Percentiles rank a stretch among this genome's conserved stretches.
Conservation (phyloP, 1,140 invertebrate species). For the Leptopilina boulardi region DNA sequence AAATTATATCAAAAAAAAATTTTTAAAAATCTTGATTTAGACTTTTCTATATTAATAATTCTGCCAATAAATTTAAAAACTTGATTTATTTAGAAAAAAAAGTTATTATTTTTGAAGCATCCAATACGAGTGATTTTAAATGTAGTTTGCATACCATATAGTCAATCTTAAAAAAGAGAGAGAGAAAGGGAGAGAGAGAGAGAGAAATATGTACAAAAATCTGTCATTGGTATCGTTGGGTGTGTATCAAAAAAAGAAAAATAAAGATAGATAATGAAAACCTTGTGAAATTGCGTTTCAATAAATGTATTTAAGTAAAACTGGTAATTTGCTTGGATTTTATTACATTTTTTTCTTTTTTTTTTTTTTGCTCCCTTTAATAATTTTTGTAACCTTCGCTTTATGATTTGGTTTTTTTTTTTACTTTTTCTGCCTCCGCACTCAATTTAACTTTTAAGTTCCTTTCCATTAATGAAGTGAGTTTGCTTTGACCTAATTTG, state of each 20-base stretch:
- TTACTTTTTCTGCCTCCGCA: background rate
- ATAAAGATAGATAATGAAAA: background rate
- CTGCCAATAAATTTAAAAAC: too few relatives aligned
- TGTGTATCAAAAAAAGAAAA: background rate
- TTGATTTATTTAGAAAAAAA: too few relatives aligned
- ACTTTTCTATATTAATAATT: too few relatives aligned
- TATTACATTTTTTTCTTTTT: background rate
- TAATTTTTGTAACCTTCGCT: background rate
- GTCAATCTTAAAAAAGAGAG: background rate
- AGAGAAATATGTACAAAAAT: background rate
- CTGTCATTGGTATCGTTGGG: background rate
- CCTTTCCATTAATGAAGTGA: background rate
- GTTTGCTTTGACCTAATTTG: constrained; percentile 29
- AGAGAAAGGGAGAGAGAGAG: too few relatives aligned
- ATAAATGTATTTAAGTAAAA: constrained; percentile 33
- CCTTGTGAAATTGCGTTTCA: constrained; percentile 10
- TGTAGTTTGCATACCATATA: background rate
- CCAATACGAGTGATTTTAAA: background rate
- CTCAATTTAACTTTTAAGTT: background rate
- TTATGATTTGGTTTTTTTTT: background rate
- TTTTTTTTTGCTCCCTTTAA: too few relatives aligned
- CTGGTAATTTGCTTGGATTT: constrained; percentile 2
- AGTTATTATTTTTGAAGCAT: background rate
- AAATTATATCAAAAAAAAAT: background rate
- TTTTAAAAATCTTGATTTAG: background rate